Evolutionary conservation across 2,797 vertebrate genomes (phyloP).

Genomic region (Clamator glandarius): DNA sequence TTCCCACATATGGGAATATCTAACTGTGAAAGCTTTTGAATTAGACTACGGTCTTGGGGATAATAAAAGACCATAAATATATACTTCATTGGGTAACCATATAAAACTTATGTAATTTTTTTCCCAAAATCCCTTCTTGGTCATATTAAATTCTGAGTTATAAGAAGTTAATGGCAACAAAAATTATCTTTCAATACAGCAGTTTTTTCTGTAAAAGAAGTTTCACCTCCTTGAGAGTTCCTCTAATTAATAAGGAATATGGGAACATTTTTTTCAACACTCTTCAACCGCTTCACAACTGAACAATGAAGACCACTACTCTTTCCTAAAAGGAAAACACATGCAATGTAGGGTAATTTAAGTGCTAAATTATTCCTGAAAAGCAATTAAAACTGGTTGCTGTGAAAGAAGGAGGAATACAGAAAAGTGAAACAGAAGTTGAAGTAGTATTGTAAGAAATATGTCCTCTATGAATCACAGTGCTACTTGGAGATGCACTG

Average conservation of each 20-base stretch:
- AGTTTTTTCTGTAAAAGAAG: not conserved
- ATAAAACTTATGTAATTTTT: not conserved
- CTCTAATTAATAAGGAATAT: not conserved
- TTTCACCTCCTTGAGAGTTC: not conserved
- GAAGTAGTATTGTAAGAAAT: not conserved
- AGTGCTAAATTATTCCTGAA: not conserved
- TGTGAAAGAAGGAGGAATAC: not conserved
- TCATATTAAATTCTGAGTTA: not conserved
- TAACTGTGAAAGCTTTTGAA: not conserved
- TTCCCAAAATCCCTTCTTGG: not conserved
- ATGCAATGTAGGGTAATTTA: not conserved
- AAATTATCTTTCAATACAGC: not conserved
- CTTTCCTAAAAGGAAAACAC: not conserved
- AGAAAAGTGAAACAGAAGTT: not conserved
- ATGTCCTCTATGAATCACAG: not conserved
- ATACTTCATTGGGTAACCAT: not conserved
- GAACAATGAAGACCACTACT: not conserved
- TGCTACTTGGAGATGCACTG: not conserved
- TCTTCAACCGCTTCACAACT: not conserved
- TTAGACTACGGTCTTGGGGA: not conserved
- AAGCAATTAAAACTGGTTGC: not conserved
- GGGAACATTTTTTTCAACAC: not conserved
- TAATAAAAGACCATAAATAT: not conserved
- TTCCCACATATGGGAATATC: not conserved
- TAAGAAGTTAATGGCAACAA: not conserved